A percentile compares a stretch with the other conserved stretches of the same genome.
Conservation (phyloP, 2,113 vertebrate species). For the Grantiella picta region DNA sequence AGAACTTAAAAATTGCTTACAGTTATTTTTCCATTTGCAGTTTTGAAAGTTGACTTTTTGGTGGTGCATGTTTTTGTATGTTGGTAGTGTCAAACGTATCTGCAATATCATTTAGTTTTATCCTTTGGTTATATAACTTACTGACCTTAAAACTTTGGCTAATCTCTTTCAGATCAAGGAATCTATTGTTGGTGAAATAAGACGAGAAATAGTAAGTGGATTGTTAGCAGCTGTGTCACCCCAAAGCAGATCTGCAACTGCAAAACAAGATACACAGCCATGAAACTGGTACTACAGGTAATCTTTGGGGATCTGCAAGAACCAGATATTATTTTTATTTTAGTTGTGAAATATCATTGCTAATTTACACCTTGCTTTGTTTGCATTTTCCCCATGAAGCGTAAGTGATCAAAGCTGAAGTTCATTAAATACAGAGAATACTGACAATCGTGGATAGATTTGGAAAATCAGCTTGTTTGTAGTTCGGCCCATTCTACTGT, state of each 20-base stretch:
- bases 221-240: slow-evolving; percentile 84
- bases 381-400: background rate
- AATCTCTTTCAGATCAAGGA: slow-evolving; percentile 84
- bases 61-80: background rate
- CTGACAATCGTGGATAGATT: background rate
- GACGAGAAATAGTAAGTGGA: slow-evolving; percentile 89
- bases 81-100: background rate
- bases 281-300: slow-evolving; percentile 69
- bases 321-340: background rate
- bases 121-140: background rate
- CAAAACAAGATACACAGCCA: slow-evolving; percentile 64
- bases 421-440: background rate
- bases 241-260: slow-evolving; percentile 65
- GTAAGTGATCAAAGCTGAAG: background rate
- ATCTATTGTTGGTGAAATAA: slow-evolving; percentile 88
- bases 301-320: background rate
- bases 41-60: background rate
- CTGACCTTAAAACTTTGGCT: slow-evolving; percentile 13
- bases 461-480: background rate
- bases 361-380: background rate
- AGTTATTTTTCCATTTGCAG: background rate
- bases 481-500: background rate
- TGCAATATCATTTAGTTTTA: slow-evolving; percentile 2
- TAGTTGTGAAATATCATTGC: background rate
- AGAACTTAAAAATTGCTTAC: background rate